A percentile compares a stretch with the other conserved stretches of the same genome.
Evolutionary conservation across 2,888 invertebrate genomes (phyloP).

Genomic region (Cerceris ruficornis): DNA sequence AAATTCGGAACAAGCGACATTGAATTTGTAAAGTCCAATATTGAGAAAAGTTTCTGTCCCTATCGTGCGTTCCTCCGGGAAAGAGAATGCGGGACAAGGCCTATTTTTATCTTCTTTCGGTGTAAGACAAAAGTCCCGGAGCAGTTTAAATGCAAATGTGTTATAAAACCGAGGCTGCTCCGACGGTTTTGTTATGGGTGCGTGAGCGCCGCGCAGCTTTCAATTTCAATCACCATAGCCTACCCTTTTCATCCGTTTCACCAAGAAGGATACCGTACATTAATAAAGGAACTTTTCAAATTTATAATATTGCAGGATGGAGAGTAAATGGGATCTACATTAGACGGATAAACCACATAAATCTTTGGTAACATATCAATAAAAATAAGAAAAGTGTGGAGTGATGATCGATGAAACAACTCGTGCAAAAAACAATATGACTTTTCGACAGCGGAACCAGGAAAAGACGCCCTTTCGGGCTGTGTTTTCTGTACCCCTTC

Average conservation of each 20-base stretch:
- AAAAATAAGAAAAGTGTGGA: too few species aligned
- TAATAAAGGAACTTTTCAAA: not conserved
- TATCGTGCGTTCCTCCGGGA: not conserved
- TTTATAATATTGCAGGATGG: too few species aligned
- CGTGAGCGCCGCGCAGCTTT: slow-evolving; percentile 7
- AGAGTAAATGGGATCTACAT: too few species aligned
- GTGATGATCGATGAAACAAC: too few species aligned
- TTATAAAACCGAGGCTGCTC: slow-evolving; percentile 16
- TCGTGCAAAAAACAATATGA: too few species aligned
- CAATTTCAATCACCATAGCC: slow-evolving; percentile 5
- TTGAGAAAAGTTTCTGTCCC: not conserved
- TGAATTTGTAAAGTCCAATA: not conserved
- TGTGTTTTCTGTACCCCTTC: too few species aligned
- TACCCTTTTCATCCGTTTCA: slow-evolving; percentile 3
- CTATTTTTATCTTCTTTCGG: slow-evolving; percentile 32
- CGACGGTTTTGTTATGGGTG: slow-evolving; percentile 8
- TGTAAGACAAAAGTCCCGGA: slow-evolving; percentile 11
- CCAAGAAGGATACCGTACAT: not conserved
- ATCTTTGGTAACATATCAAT: too few species aligned
- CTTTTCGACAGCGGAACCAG: too few species aligned
- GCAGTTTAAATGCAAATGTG: slow-evolving; percentile 45
- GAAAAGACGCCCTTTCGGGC: too few species aligned
- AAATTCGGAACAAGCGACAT: not conserved
- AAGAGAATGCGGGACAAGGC: not conserved
- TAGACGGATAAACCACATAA: too few species aligned